These are phyloP conservation scores for Acanthococcus lagerstroemiae DNA, from an alignment of 2,888 invertebrate genomes.

Conservation along the genomic window DNA sequence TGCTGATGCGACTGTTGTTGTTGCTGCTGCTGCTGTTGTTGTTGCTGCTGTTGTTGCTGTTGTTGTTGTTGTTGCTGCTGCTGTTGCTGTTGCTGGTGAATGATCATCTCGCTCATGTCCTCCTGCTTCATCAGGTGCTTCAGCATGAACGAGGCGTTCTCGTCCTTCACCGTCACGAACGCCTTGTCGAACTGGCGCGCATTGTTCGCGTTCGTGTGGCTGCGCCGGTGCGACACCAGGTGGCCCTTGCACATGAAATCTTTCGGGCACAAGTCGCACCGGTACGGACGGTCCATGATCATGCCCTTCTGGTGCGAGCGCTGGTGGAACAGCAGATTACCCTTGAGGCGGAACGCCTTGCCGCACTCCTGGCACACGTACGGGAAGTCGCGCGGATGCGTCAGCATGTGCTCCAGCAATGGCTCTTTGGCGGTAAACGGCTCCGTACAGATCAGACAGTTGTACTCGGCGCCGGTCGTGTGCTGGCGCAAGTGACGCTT, in stretches of 20 bases:
- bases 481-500: slow-evolving; percentile 59
- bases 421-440: slow-evolving; percentile 65
- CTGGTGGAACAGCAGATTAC: slow-evolving; percentile 64
- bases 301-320: slow-evolving; percentile 72
- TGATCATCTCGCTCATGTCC: slow-evolving; percentile 34
- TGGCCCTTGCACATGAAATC: slow-evolving; percentile 84
- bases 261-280: slow-evolving; percentile 74
- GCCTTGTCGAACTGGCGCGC: slow-evolving; percentile 36
- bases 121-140: slow-evolving; percentile 39
- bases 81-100: slow-evolving; percentile 18
- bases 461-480: slow-evolving; percentile 58
- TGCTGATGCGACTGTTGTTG: slow-evolving; percentile 1
- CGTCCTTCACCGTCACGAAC: slow-evolving; percentile 32
- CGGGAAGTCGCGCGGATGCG: slow-evolving; percentile 67
- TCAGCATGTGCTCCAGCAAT: slow-evolving; percentile 65
- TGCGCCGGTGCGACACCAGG: slow-evolving; percentile 68
- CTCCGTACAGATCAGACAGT: slow-evolving; percentile 63
- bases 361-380: slow-evolving; percentile 53
- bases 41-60: slow-evolving; percentile 27
- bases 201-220: slow-evolving; percentile 49
- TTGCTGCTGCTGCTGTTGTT: slow-evolving; percentile 19
- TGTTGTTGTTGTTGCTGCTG: slow-evolving; percentile 20
- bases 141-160: slow-evolving; percentile 37
- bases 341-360: slow-evolving; percentile 39
- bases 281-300: slow-evolving; percentile 56